Conservation (phyloP, 2,113 vertebrate genomes). For the Odobenus rosmarus region DNA sequence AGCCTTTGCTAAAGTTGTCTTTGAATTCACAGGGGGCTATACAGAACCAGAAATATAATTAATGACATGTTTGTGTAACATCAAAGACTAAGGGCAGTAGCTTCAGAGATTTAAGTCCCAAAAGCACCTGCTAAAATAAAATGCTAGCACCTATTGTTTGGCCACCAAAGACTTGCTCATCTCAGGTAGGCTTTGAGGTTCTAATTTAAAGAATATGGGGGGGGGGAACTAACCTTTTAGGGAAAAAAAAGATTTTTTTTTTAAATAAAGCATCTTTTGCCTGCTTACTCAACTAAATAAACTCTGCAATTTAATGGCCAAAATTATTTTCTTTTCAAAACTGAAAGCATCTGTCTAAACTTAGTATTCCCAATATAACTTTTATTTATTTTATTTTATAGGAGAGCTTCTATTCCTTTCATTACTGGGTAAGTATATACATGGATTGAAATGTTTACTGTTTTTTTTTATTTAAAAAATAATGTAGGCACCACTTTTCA, state of each 20-base stretch:
- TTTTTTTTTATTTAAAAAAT: background rate
- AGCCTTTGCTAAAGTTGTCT: background rate
- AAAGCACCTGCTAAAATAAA: background rate
- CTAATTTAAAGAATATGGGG: background rate
- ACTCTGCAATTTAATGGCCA: background rate
- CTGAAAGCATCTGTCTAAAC: background rate
- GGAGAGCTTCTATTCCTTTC: rapidly evolving
- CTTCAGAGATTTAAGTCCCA: background rate
- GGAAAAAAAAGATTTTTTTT: background rate
- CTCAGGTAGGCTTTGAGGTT: background rate
- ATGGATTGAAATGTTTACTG: background rate
- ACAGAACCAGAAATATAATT: background rate
- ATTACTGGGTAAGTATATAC: rapidly evolving
- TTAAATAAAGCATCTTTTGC: background rate
- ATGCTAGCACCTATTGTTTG: rapidly evolving
- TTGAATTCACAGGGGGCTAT: background rate
- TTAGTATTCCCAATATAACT: too few relatives aligned
- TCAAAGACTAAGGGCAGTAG: background rate
- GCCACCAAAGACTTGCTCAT: background rate
- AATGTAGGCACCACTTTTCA: background rate
- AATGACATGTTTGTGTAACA: background rate
- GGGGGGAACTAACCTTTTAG: background rate
- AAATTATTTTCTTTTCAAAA: background rate
- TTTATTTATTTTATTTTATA: background rate
- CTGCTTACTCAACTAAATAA: background rate